phyloP scores from a whole-genome alignment of 2,888 invertebrate species.

The Vandiemenella viatica region DNA sequence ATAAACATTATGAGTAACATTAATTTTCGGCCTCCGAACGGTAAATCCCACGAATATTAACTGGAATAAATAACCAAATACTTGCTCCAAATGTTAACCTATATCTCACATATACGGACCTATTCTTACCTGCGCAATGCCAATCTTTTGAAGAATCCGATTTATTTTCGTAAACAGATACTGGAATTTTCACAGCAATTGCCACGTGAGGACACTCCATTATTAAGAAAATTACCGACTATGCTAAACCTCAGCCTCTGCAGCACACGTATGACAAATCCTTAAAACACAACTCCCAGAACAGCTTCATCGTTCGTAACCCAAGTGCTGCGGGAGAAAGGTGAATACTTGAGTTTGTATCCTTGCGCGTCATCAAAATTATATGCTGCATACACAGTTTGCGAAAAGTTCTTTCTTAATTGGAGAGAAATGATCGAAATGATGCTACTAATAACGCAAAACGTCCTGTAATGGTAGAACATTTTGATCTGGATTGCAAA shows the following conservation, averaged over 20 bases:
- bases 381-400: not conserved
- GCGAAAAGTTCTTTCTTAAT: too few relatives aligned
- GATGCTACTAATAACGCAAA: too few relatives aligned
- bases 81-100: too few relatives aligned
- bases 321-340: not conserved
- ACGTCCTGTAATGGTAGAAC: too few relatives aligned
- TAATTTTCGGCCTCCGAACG: too few relatives aligned
- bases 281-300: too few relatives aligned
- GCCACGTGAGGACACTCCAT: constrained; percentile 57
- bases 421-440: too few relatives aligned
- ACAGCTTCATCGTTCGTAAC: not conserved
- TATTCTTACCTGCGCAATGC: constrained; percentile 44
- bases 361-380: constrained; percentile 10
- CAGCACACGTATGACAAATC: not conserved
- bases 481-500: too few relatives aligned
- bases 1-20: too few relatives aligned
- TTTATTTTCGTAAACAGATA: constrained; percentile 34
- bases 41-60: too few relatives aligned
- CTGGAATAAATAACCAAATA: too few relatives aligned
- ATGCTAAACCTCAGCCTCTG: not conserved
- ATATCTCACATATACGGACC: constrained; percentile 1
- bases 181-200: constrained; percentile 44
- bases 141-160: constrained; percentile 43
- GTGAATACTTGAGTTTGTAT: constrained; percentile 1
- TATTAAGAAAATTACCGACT: constrained; percentile 23